Evolutionary conservation across 2,113 vertebrate species (phyloP).

Genomic region (Myotis brandtii): DNA sequence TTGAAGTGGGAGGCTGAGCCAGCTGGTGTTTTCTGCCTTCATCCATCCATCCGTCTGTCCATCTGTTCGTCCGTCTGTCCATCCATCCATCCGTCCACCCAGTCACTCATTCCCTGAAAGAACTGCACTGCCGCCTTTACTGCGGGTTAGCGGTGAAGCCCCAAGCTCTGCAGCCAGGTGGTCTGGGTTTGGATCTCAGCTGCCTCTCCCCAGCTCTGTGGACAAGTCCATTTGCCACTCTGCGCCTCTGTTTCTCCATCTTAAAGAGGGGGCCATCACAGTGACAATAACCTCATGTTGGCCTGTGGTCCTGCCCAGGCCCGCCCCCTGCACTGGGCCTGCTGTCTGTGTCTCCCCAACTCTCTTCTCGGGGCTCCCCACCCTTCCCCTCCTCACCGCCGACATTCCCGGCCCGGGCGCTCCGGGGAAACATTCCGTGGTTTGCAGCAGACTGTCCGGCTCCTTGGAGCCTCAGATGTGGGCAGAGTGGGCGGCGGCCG

Average conservation of each 20-base stretch:
- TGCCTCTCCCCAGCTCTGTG: too few species aligned
- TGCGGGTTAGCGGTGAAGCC: fast-evolving
- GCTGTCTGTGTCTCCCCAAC: slow-evolving; percentile 11
- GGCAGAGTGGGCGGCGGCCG: slow-evolving; percentile 79
- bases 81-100: fast-evolving
- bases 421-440: slow-evolving; percentile 82
- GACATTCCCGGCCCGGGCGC: slow-evolving; percentile 71
- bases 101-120: background rate
- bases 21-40: background rate
- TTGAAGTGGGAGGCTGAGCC: too few species aligned
- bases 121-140: too few species aligned
- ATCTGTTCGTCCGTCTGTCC: fast-evolving
- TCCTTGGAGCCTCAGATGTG: slow-evolving; percentile 79
- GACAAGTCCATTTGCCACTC: background rate
- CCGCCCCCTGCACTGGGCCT: fast-evolving
- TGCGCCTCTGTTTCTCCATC: background rate
- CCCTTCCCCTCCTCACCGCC: slow-evolving; percentile 41
- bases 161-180: background rate
- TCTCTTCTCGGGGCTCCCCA: background rate
- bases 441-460: slow-evolving; percentile 81
- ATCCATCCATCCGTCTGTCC: too few species aligned
- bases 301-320: background rate
- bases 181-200: background rate
- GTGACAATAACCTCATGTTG: background rate
- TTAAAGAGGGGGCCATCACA: background rate